A percentile compares a stretch with the other conserved stretches of the same genome.
These are phyloP conservation scores for Argyrosomus regius DNA, from an alignment of 2,797 vertebrate genomes.

Conservation along the genomic window DNA sequence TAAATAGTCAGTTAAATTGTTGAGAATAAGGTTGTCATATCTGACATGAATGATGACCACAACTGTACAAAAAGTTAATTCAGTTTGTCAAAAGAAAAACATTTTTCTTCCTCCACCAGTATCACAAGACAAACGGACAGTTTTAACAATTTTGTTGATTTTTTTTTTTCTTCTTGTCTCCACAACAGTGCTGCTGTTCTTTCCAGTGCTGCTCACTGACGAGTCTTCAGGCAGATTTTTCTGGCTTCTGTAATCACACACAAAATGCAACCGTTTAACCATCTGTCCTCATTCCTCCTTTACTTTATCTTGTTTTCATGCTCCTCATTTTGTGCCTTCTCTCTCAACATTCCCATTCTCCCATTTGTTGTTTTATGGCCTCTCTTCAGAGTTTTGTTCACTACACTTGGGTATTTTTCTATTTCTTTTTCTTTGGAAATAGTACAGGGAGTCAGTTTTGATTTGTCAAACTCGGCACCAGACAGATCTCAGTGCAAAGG, in stretches of 20 bases:
- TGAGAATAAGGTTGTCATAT: not conserved
- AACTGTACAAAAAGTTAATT: not conserved
- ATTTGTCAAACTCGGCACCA: conserved; percentile 4
- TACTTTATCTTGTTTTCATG: conserved; percentile 39
- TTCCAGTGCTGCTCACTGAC: not conserved
- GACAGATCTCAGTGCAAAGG: not conserved
- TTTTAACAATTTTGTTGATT: not conserved
- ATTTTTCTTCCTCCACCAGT: not conserved
- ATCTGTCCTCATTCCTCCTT: conserved; percentile 19
- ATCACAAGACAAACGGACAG: not conserved
- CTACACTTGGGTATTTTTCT: conserved; percentile 26
- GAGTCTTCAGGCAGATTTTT: conserved; percentile 24
- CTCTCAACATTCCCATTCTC: conserved; percentile 43
- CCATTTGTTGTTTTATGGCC: conserved; percentile 58
- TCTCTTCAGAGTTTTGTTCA: conserved; percentile 44
- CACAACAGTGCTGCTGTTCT: not conserved
- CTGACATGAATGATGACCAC: not conserved
- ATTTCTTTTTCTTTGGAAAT: conserved; percentile 31
- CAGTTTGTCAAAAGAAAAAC: not conserved
- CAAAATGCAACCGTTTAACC: conserved; percentile 40
- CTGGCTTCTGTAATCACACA: conserved; percentile 35
- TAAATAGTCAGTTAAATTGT: not conserved
- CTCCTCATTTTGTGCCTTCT: conserved; percentile 32
- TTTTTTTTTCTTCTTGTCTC: not conserved
- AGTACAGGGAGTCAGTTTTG: conserved; percentile 29